Percentiles rank a stretch among this genome's conserved stretches.
phyloP scores from a whole-genome alignment of 2,113 vertebrate genomes.

The Erpornis zantholeuca region DNA sequence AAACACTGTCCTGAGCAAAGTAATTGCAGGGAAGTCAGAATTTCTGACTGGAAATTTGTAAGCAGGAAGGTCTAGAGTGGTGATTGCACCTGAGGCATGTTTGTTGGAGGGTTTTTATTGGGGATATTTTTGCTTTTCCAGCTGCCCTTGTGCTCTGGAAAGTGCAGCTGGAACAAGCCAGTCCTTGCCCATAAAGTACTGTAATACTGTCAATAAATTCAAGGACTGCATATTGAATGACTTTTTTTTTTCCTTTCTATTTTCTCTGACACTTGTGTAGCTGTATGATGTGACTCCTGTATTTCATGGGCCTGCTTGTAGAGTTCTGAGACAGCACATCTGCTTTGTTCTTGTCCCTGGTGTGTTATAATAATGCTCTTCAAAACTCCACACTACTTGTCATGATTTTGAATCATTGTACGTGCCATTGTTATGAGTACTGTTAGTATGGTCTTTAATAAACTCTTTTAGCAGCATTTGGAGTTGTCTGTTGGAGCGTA shows the following conservation, averaged over 20 bases:
- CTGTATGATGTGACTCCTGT: conserved; percentile 40
- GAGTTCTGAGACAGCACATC: conserved; percentile 38
- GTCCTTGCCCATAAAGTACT: conserved; percentile 35
- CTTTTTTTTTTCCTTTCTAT: conserved; percentile 6
- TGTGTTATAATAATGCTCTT: conserved; percentile 2
- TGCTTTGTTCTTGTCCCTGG: conserved; percentile 29
- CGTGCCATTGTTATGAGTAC: conserved; percentile 70
- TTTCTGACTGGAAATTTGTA: conserved; percentile 3
- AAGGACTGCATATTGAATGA: conserved; percentile 43
- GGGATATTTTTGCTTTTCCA: conserved; percentile 53
- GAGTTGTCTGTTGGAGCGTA: background rate
- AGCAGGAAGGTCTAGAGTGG: background rate
- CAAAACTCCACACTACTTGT: conserved; percentile 35
- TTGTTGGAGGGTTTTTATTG: background rate
- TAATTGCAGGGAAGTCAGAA: conserved; percentile 23
- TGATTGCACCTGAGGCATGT: background rate
- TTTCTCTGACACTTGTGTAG: conserved; percentile 56
- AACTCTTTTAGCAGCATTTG: conserved; percentile 72
- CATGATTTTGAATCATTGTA: conserved; percentile 67
- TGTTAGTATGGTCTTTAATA: conserved; percentile 73
- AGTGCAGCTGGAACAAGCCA: conserved; percentile 33
- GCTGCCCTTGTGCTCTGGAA: conserved; percentile 33
- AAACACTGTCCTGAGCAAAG: conserved; percentile 35
- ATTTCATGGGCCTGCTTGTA: conserved; percentile 51
- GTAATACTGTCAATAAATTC: conserved; percentile 54